Evolutionary conservation across 2,113 vertebrate genomes (phyloP).

Genomic region (Callorhinus ursinus): DNA sequence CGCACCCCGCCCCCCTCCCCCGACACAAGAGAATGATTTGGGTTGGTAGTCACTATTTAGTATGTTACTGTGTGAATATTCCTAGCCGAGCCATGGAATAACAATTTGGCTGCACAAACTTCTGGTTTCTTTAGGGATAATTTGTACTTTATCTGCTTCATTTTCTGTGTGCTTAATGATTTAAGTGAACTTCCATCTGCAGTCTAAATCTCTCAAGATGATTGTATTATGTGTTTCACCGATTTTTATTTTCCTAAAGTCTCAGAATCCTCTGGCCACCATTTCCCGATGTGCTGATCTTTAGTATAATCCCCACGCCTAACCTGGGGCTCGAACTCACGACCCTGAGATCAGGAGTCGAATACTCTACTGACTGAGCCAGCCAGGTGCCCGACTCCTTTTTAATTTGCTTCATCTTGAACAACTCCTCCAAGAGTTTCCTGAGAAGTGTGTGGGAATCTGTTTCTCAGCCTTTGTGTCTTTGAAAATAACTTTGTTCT

Average conservation of each 20-base stretch:
- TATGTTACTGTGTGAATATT: accelerated
- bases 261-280: not conserved
- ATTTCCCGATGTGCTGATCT: not conserved
- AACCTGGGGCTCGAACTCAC: not conserved
- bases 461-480: not conserved
- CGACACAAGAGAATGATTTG: accelerated
- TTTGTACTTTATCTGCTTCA: not conserved
- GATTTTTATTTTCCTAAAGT: not conserved
- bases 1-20: no score
- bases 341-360: not conserved
- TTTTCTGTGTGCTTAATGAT: not conserved
- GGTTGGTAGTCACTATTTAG: accelerated
- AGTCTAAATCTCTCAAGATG: not conserved
- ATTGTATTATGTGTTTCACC: not conserved
- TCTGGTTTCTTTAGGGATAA: not conserved
- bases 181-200: not conserved
- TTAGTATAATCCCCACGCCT: no score
- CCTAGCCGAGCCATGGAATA: accelerated
- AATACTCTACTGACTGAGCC: not conserved
- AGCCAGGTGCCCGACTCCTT: not conserved
- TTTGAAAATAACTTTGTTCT: not conserved
- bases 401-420: not conserved
- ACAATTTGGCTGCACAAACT: not conserved
- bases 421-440: not conserved
- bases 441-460: not conserved